phyloP scores from a whole-genome alignment of 2,888 invertebrate genomes.

The Galeruca laticollis region DNA sequence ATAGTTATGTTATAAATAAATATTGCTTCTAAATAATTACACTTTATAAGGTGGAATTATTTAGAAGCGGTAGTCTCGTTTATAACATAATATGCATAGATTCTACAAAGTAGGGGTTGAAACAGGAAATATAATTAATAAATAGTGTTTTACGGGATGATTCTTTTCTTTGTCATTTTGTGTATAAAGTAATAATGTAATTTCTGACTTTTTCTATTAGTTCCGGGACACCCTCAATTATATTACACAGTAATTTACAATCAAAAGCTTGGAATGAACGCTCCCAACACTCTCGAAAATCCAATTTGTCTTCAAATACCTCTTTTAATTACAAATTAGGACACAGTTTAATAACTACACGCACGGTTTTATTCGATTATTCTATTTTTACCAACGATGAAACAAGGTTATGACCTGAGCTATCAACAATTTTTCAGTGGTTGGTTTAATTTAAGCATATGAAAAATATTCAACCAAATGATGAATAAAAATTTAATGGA shows the following conservation, averaged over 20 bases:
- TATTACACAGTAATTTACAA: neutral
- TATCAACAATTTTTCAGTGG: neutral
- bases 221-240: too few relatives aligned
- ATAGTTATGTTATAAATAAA: too few relatives aligned
- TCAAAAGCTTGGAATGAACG: neutral
- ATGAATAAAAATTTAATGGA: neutral
- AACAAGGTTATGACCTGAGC: slow-evolving; percentile 12
- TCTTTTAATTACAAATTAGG: neutral
- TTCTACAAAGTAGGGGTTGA: too few relatives aligned
- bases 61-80: too few relatives aligned
- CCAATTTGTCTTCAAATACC: neutral
- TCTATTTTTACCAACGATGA: slow-evolving; percentile 19
- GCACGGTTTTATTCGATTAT: slow-evolving; percentile 19
- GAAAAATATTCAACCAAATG: neutral
- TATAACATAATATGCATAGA: too few relatives aligned
- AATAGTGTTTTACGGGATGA: too few relatives aligned
- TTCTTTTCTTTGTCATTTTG: too few relatives aligned
- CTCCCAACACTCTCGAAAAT: neutral
- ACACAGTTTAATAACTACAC: neutral
- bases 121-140: too few relatives aligned
- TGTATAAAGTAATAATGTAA: too few relatives aligned
- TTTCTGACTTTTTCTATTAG: too few relatives aligned
- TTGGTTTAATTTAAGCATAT: neutral
- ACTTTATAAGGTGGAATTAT: too few relatives aligned
- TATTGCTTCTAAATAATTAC: too few relatives aligned